Evolutionary conservation across 2,113 vertebrate genomes (phyloP).

Genomic region (Dasypus novemcinctus): DNA sequence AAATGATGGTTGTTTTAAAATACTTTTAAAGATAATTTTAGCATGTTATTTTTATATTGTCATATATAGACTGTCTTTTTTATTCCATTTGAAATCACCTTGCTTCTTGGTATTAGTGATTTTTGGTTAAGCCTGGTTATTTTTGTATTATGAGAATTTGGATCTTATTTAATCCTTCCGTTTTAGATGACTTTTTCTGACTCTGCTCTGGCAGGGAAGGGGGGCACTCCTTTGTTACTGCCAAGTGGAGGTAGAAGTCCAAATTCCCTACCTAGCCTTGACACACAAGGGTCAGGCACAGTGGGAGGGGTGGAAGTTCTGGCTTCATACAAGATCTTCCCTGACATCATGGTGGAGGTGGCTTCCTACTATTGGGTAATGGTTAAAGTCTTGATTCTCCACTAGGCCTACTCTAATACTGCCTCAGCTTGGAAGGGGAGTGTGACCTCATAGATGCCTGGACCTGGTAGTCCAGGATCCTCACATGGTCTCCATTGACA

Average conservation of each 20-base stretch:
- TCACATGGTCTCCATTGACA: not conserved
- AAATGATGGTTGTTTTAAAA: not conserved
- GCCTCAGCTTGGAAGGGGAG: not conserved
- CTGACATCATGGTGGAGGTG: not conserved
- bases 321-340: not conserved
- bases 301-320: not conserved
- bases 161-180: not conserved
- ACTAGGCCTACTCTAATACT: not conserved
- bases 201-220: not conserved
- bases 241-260: not conserved
- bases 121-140: not conserved
- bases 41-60: not conserved
- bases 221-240: not conserved
- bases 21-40: not conserved
- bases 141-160: not conserved
- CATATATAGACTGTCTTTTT: not conserved
- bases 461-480: not conserved
- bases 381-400: not conserved
- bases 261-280: not conserved
- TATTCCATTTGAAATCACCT: not conserved
- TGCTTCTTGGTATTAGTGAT: not conserved
- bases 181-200: not conserved
- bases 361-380: not conserved
- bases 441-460: not conserved
- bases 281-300: not conserved